phyloP scores from a whole-genome alignment of 2,888 invertebrate genomes.

The Frankliniella fusca region DNA sequence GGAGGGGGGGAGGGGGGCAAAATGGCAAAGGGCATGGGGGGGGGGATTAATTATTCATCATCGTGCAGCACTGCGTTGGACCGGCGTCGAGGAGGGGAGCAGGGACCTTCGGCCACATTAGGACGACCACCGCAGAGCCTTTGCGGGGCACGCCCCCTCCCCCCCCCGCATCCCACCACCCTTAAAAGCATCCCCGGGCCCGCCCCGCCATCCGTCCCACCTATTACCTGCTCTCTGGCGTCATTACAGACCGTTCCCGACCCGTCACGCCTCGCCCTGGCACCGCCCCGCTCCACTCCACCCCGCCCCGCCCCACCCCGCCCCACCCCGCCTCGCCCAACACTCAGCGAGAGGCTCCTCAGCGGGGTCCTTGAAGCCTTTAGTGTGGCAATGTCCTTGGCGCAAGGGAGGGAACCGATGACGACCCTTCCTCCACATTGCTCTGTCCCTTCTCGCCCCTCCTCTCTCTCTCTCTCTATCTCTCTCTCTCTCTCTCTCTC shows the following conservation, averaged over 20 bases:
- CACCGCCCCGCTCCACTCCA: not conserved
- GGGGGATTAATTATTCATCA: too few species aligned
- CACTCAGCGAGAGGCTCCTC: not conserved
- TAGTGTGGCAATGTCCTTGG: not conserved
- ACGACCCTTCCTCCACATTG: not conserved
- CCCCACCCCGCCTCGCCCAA: not conserved
- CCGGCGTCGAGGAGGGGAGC: too few species aligned
- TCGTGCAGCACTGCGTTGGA: too few species aligned
- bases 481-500: conserved; percentile 8
- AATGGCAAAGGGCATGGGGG: too few species aligned
- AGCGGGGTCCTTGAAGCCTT: too few species aligned
- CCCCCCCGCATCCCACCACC: not conserved
- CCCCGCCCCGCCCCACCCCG: not conserved
- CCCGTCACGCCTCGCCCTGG: not conserved
- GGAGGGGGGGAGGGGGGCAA: too few species aligned
- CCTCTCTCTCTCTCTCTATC: not conserved
- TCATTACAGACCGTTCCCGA: not conserved
- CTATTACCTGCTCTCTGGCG: not conserved
- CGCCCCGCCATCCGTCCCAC: not conserved
- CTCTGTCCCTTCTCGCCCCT: not conserved
- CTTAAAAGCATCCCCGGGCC: not conserved
- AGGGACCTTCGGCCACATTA: not conserved
- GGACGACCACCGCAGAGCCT: not conserved
- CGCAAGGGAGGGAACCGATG: not conserved
- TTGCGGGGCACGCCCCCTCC: not conserved